These are phyloP conservation scores for Sturnus vulgaris DNA, from an alignment of 2,113 vertebrate species.

Conservation along the genomic window DNA sequence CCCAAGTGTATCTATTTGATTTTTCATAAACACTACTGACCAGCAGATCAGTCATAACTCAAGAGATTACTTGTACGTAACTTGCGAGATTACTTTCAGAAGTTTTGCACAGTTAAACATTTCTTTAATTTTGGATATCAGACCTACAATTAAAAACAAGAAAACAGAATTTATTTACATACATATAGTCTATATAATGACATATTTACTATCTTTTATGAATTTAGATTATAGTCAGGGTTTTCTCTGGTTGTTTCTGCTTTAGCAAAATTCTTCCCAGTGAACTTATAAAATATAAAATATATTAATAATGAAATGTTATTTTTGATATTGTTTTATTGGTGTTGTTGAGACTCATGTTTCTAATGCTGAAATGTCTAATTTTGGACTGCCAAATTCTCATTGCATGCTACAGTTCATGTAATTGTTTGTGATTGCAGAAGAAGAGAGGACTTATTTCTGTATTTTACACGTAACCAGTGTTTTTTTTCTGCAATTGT, in stretches of 20 bases:
- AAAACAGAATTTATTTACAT: not conserved
- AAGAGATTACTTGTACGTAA: not conserved
- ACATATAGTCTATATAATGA: rapidly evolving
- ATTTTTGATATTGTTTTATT: not conserved
- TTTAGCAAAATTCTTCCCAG: not conserved
- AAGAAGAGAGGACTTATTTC: not conserved
- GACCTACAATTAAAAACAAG: not conserved
- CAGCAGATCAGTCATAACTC: not conserved
- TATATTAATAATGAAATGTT: not conserved
- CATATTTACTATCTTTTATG: not conserved
- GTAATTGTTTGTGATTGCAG: not conserved
- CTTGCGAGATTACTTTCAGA: not conserved
- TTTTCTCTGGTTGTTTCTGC: not conserved
- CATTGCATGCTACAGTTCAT: rapidly evolving
- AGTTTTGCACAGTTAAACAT: not conserved
- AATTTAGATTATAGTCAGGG: not conserved
- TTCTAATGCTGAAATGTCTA: not conserved
- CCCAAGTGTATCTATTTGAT: not conserved
- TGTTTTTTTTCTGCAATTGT: not conserved
- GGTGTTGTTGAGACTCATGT: not conserved
- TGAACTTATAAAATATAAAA: not conserved
- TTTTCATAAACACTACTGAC: not conserved
- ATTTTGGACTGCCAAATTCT: not conserved
- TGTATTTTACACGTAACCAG: not conserved
- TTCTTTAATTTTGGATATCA: not conserved